Evolutionary conservation across 2,113 vertebrate genomes (phyloP).

Genomic region (Redunca redunca): DNA sequence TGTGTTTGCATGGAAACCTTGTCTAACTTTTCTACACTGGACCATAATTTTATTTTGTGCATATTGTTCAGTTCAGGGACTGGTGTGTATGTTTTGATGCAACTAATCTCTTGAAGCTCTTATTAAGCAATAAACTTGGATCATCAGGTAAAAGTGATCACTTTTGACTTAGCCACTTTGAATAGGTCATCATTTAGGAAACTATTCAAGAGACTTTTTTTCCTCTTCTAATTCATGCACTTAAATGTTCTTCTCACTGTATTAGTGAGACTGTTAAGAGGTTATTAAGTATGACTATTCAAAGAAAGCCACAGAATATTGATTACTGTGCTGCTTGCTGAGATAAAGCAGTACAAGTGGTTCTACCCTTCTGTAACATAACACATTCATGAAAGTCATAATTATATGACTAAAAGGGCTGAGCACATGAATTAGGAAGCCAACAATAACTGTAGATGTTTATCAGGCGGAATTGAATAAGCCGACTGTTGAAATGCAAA

Average conservation of each 20-base stretch:
- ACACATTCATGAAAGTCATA: background rate
- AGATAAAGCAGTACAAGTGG: background rate
- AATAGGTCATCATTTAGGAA: background rate
- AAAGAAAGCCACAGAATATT: background rate
- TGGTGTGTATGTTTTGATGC: background rate
- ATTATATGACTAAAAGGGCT: background rate
- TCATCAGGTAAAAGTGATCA: background rate
- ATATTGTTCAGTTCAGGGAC: background rate
- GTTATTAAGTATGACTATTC: background rate
- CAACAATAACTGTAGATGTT: constrained; percentile 11
- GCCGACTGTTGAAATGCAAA: constrained; percentile 27
- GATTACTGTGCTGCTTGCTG: background rate
- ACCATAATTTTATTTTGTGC: constrained; percentile 21
- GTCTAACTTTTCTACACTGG: background rate
- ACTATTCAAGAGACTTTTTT: background rate
- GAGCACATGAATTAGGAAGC: background rate
- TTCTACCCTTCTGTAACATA: background rate
- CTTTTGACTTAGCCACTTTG: background rate
- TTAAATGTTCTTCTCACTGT: background rate
- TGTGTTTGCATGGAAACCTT: constrained; percentile 17
- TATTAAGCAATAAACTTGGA: background rate
- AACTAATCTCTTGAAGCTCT: constrained; percentile 6
- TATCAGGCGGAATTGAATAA: background rate
- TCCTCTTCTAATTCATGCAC: background rate
- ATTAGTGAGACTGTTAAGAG: background rate